Percentiles rank a stretch among this genome's conserved stretches.
phyloP scores from a whole-genome alignment of 2,113 vertebrate genomes.

The Hemiscyllium ocellatum region DNA sequence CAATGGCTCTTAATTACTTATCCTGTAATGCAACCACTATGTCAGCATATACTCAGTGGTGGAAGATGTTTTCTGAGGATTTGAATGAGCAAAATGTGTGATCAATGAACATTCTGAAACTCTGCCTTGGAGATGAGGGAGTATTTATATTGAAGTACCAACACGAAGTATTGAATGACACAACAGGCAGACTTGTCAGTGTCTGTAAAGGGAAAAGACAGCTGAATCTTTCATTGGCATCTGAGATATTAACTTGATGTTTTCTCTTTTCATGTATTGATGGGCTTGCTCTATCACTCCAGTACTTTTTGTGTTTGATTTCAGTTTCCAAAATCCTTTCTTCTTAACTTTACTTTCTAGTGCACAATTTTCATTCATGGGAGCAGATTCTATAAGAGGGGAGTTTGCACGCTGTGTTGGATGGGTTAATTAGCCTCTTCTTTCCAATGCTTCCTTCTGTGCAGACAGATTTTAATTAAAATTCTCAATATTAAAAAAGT shows the following conservation, averaged over 20 bases:
- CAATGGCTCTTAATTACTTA: background rate
- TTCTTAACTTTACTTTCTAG: background rate
- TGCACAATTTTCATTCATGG: background rate
- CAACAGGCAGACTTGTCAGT: background rate
- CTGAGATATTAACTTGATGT: background rate
- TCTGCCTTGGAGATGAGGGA: background rate
- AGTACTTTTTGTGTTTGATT: background rate
- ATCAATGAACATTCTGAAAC: background rate
- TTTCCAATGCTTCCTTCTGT: background rate
- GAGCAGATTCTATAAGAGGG: background rate
- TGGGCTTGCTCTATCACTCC: background rate
- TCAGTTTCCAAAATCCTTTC: background rate
- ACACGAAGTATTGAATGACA: background rate
- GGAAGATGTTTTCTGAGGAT: background rate
- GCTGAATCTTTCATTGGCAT: background rate
- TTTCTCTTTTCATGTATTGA: background rate
- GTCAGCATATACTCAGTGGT: background rate
- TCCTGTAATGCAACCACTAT: background rate
- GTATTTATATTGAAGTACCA: conserved; percentile 5
- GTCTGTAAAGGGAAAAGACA: background rate
- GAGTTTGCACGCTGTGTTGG: background rate
- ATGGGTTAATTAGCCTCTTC: background rate
- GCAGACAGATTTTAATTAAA: background rate
- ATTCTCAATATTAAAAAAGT: background rate
- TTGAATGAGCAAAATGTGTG: background rate